Evolutionary conservation across 2,113 vertebrate genomes (phyloP).

Genomic region (Trichomycterus rosablanca): DNA sequence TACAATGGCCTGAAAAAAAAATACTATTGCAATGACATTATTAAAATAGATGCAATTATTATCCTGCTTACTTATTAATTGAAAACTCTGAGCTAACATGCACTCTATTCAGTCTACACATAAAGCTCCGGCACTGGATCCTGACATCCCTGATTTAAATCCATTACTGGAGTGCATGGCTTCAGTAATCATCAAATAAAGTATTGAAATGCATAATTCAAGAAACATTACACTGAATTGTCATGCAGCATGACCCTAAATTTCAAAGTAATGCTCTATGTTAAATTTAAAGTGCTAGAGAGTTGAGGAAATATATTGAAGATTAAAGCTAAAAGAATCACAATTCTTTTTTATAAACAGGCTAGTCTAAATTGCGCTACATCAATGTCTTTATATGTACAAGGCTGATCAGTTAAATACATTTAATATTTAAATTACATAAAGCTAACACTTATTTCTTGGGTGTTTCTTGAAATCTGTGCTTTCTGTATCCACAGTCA

Average conservation of each 20-base stretch:
- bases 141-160: conserved; percentile 23
- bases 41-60: neutral
- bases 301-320: too few species aligned
- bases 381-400: too few species aligned
- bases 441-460: neutral
- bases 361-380: neutral
- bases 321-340: too few species aligned
- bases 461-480: neutral
- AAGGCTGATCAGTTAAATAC: too few species aligned
- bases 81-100: conserved; percentile 24
- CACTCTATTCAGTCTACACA: conserved; percentile 8
- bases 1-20: neutral
- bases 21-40: neutral
- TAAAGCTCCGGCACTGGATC: neutral
- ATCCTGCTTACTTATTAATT: neutral
- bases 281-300: conserved; percentile 35
- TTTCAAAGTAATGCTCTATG: conserved; percentile 20
- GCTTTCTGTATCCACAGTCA: conserved; percentile 6
- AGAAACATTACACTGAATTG: too few species aligned
- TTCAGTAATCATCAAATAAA: conserved; percentile 7
- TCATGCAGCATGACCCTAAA: conserved; percentile 40
- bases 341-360: too few species aligned
- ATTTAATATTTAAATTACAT: neutral
- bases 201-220: conserved; percentile 26
- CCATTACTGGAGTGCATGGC: conserved; percentile 12